Evolutionary conservation across 2,888 invertebrate species (phyloP), one percentile per base, ranked within the genome.

Genomic region (Argyresthia goedartella): DNA sequence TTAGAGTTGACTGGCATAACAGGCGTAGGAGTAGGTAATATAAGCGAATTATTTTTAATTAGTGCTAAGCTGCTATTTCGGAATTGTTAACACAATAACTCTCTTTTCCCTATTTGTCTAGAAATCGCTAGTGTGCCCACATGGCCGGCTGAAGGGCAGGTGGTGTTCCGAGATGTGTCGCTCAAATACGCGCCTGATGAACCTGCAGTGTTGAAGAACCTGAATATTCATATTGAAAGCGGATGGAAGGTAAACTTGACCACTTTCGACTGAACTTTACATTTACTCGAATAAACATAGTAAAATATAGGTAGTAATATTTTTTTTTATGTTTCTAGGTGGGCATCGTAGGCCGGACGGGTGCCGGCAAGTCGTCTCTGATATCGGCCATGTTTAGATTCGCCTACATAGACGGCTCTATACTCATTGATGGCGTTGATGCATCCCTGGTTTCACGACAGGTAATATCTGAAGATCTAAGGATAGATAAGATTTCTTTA

Each of bases 261-360:
- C 25, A 25, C 25, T 6, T n/a, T n/a, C n/a, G n/a, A n/a, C n/a
- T n/a, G n/a, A n/a, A n/a, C n/a, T n/a, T n/a, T n/a, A n/a, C n/a
- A n/a, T n/a, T n/a, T 25, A 25, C 2, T 25, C 6, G 25, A 25
- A 25, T 25, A 2, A 25, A 6, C 6, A 25, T 25, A 2, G n/a
- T n/a, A n/a, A n/a, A n/a, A n/a, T n/a, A n/a, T n/a, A n/a, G n/a
- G n/a, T n/a, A n/a, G 25, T 25, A 25, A 25, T 25, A 25, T 25
- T 25, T 25, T 39, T 6, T 11, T 39, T 36, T 1, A 14, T 39
- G 33, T 4, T 66, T 63, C 52, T 58, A 91, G 91, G 78, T 91
- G 44, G 92, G 92, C 7, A 91, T 93, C 51, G 92, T 92, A 1
- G 93, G 93, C 0, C 79, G 93, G 56, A 93, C 93, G 0, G 93